Conservation (phyloP, 2,113 vertebrate genomes). For the Hassar affinis region DNA sequence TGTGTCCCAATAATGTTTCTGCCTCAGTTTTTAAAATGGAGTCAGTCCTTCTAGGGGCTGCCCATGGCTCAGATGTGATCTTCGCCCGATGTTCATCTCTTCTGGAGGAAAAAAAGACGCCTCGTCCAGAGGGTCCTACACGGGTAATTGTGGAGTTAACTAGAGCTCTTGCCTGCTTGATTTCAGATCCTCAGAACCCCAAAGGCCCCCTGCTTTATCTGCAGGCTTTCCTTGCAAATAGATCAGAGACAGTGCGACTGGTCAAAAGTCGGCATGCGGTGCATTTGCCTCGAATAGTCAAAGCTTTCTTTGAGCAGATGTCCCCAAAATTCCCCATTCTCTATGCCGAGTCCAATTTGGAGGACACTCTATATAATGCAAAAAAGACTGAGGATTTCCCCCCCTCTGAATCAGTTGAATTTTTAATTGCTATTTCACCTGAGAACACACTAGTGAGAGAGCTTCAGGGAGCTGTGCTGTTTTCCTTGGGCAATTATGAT, state of each 20-base stretch:
- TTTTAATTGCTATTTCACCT: conserved; percentile 75
- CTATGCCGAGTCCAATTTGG: conserved; percentile 28
- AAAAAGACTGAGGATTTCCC: conserved; percentile 39
- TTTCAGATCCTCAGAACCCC: conserved; percentile 59
- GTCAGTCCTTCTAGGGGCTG: conserved; percentile 68
- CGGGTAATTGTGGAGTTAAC: conserved; percentile 75
- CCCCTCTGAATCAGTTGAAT: conserved; percentile 61
- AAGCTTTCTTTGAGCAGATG: conserved; percentile 67
- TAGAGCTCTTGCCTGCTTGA: conserved; percentile 78
- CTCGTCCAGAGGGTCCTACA: conserved; percentile 38
- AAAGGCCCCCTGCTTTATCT: conserved; percentile 77
- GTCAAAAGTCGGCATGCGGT: conserved; percentile 74
- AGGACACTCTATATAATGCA: conserved; percentile 4
- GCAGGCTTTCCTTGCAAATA: conserved; percentile 68
- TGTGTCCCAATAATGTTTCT: conserved; percentile 77
- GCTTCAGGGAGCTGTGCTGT: conserved; percentile 70
- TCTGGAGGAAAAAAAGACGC: conserved; percentile 62
- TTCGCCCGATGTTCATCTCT: conserved; percentile 70
- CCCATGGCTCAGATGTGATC: conserved; percentile 71
- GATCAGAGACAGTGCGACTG: conserved; percentile 64
- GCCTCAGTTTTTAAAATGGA: conserved; percentile 80
- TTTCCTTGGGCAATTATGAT: conserved; percentile 65
- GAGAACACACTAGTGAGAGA: conserved; percentile 59
- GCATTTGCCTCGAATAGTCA: conserved; percentile 73
- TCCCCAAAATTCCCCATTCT: conserved; percentile 19